phyloP scores from a whole-genome alignment of 2,797 vertebrate species.

The Galagoides demidoff region DNA sequence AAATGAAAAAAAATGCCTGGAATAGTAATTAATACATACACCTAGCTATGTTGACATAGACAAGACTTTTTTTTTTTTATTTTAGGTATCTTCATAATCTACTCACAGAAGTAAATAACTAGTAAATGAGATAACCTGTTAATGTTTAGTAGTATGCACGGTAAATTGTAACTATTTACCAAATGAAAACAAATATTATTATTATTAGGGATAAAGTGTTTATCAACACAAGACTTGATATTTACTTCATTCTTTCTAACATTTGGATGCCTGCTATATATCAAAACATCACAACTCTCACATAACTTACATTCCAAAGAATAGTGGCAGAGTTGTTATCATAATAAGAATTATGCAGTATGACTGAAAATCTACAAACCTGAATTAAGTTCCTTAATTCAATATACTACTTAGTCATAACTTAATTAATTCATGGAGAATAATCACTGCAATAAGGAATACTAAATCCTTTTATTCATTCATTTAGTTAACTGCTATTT shows the following conservation, averaged over 20 bases:
- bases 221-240: not conserved
- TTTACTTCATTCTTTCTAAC: not conserved
- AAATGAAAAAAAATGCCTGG: not conserved
- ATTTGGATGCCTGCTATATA: not conserved
- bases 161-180: not conserved
- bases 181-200: not conserved
- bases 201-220: not conserved
- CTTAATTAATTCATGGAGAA: not conserved
- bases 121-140: not conserved
- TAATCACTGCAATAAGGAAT: not conserved
- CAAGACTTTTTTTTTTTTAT: not conserved
- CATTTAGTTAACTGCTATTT: not conserved
- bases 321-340: not conserved
- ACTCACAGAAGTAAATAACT: not conserved
- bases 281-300: not conserved
- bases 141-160: not conserved
- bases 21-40: not conserved
- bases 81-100: not conserved
- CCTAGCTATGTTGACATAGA: not conserved
- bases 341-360: not conserved
- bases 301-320: not conserved
- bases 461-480: not conserved
- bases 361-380: not conserved
- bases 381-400: not conserved
- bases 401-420: not conserved